These are phyloP conservation scores for Xiphorhynchus elegans DNA, from an alignment of 2,113 vertebrate species.

Conservation along the genomic window DNA sequence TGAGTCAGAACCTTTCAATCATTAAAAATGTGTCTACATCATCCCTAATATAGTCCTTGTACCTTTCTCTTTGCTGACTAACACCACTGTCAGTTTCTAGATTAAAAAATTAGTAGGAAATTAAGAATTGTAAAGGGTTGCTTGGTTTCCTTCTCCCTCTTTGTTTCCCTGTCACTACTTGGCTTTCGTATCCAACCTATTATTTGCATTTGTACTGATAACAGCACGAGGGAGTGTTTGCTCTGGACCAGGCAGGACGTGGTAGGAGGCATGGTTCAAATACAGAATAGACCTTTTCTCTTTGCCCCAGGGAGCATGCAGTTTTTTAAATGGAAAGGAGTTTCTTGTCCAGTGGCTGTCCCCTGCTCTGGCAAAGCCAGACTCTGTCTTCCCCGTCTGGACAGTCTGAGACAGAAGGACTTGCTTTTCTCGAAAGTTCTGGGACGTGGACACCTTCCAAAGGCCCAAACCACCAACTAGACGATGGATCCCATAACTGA, in stretches of 20 bases:
- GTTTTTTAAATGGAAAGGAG: background rate
- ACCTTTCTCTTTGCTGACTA: background rate
- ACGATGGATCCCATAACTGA: background rate
- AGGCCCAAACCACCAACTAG: background rate
- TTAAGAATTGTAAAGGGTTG: background rate
- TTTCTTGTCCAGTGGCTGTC: background rate
- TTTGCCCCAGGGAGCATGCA: background rate
- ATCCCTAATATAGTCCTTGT: background rate
- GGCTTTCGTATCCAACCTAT: background rate
- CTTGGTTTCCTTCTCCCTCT: background rate
- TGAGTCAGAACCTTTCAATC: background rate
- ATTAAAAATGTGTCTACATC: background rate
- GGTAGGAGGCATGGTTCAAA: background rate
- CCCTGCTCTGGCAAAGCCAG: background rate
- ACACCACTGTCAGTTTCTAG: background rate
- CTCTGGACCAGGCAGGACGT: background rate
- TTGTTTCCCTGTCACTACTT: background rate
- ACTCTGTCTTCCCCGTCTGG: background rate
- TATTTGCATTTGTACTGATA: background rate
- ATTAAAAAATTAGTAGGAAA: background rate
- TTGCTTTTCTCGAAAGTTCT: background rate
- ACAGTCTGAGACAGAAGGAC: background rate
- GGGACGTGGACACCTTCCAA: background rate
- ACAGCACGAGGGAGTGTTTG: fast-evolving
- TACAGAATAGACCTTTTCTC: background rate